Evolutionary conservation across 2,888 invertebrate genomes (phyloP), one percentile per base, ranked within the genome.

Genomic region (Netelia melanura): DNA sequence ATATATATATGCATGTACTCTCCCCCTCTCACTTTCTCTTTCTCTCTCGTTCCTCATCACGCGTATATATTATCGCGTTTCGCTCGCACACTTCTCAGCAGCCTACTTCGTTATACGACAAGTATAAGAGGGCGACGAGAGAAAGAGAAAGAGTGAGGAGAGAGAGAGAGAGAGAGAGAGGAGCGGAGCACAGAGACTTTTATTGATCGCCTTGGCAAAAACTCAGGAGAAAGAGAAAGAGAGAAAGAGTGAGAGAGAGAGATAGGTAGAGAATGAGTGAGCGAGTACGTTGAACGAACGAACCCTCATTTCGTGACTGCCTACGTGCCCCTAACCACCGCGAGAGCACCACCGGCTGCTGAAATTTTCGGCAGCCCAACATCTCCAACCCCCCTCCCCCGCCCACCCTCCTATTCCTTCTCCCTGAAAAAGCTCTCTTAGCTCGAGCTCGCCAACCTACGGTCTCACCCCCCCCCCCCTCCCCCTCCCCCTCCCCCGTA

Each of bases 131-230:
- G 91, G 83, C 83, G 79, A 74, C 70, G 86, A 87, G 85, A 83
- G 85, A 76, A 84, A 86, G 76, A 75, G 85, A 85, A 70, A 79
- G 52, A 81, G 70, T 61, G 14, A 78, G 79, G 54, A 87, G 85
- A 82, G 85, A 76, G 83, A 86, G 76, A 75, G 85, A 85, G 72
- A 79, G 52, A 81, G 70, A 65, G 14, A 78, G 76, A 64, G 71
- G 75, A 77, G 76, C 62, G 25, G 62, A 92, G 93, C 93, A 92
- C 92, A 91, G 93, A 93, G 93, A 93, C 92, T 93, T 93, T 93
- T 93, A 93, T 93, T 93, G 93, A 93, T 93, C 93, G 93, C 90
- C 92, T 92, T 72, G 92, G 93, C 93, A 93, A 93, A 93, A 93
- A 93, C 93, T 93, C 93, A 92, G 92, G 92, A 75, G 81, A 52